Evolutionary conservation across 2,797 vertebrate genomes (phyloP).

Genomic region (Cryptoblepharus egeriae): DNA sequence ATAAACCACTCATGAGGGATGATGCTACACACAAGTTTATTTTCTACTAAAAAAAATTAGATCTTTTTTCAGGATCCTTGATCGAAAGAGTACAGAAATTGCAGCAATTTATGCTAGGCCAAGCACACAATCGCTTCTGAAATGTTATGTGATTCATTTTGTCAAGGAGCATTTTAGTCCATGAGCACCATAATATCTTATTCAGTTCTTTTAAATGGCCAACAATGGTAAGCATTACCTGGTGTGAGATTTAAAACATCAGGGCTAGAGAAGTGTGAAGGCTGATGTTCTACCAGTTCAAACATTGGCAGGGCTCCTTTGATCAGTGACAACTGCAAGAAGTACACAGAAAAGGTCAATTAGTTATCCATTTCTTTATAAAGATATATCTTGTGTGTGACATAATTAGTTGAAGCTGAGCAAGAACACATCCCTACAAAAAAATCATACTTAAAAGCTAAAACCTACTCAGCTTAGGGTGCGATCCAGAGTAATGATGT

Average conservation of each 20-base stretch:
- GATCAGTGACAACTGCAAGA: conserved; percentile 86
- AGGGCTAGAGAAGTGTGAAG: conserved; percentile 89
- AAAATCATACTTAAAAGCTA: too few relatives aligned
- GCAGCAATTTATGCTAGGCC: too few relatives aligned
- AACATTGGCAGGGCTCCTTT: conserved; percentile 94
- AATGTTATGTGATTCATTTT: too few relatives aligned
- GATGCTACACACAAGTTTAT: neutral
- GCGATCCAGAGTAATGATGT: too few relatives aligned
- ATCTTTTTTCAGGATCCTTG: neutral
- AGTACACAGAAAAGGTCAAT: conserved; percentile 23
- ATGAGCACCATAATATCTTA: accelerated
- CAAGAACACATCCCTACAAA: neutral
- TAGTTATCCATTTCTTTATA: neutral
- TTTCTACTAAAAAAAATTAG: too few relatives aligned
- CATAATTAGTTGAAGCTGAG: neutral
- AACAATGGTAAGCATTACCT: conserved; percentile 75
- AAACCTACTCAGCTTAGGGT: too few relatives aligned
- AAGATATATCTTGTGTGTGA: neutral
- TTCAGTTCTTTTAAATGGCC: neutral
- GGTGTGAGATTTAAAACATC: conserved; percentile 94
- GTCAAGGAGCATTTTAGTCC: neutral
- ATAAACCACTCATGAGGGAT: too few relatives aligned
- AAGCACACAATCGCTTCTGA: too few relatives aligned
- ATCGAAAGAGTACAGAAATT: too few relatives aligned
- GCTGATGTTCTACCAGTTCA: conserved; percentile 94